Evolutionary conservation across 2,113 vertebrate genomes (phyloP).

Genomic region (Plecotus auritus): DNA sequence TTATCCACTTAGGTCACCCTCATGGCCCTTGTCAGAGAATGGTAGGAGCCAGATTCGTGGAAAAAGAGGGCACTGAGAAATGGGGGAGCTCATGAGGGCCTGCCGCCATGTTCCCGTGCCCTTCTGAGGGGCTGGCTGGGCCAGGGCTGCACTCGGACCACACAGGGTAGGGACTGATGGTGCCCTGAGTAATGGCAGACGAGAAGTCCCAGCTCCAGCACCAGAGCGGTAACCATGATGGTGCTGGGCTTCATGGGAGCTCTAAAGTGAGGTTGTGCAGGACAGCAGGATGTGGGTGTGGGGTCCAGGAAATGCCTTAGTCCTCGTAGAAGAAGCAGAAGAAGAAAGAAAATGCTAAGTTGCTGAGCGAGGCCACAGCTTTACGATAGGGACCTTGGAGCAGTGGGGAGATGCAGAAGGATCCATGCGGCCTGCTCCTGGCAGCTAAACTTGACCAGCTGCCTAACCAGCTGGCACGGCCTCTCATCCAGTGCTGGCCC

Average conservation of each 20-base stretch:
- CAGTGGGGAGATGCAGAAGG: background rate
- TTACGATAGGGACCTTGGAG: background rate
- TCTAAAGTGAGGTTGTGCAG: no score
- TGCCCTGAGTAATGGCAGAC: background rate
- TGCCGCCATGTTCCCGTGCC: accelerated
- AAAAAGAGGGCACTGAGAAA: background rate
- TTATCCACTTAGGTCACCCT: conserved; percentile 28
- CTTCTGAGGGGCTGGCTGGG: background rate
- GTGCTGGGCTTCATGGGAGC: background rate
- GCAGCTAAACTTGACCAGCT: background rate
- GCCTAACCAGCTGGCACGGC: background rate
- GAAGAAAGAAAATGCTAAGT: background rate
- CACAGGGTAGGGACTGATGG: no score
- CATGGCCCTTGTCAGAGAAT: background rate
- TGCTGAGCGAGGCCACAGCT: background rate
- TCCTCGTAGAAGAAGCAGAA: background rate
- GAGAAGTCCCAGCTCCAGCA: background rate
- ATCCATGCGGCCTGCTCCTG: background rate
- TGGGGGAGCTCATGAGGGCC: background rate
- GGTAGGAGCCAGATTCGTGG: background rate
- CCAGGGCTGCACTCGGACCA: background rate
- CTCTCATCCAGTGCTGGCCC: background rate
- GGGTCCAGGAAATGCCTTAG: background rate
- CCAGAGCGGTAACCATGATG: background rate
- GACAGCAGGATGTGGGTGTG: background rate